phyloP scores from a whole-genome alignment of 1,140 invertebrate species.

The Aphidius gifuensis region DNA sequence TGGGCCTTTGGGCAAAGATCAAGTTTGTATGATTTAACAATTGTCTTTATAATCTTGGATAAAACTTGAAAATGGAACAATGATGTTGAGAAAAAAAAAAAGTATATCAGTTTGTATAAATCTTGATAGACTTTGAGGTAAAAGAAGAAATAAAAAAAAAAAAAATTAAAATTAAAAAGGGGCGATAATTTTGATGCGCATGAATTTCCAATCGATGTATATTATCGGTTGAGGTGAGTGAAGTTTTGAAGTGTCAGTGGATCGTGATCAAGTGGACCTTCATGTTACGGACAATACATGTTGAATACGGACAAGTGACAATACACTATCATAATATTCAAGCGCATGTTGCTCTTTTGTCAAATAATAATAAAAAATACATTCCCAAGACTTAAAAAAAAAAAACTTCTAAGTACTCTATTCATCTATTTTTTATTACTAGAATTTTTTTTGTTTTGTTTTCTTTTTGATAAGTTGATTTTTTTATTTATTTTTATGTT shows the following conservation, averaged over 20 bases:
- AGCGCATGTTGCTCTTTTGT: conserved; percentile 24
- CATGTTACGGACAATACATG: conserved; percentile 32
- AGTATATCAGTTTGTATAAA: conserved; percentile 18
- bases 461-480: not conserved
- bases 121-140: conserved; percentile 26
- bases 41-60: not conserved
- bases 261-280: conserved; percentile 39
- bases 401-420: not conserved
- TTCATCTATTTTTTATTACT: conserved; percentile 3
- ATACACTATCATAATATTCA: conserved; percentile 44
- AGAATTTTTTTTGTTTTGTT: conserved; percentile 12
- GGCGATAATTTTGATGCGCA: conserved; percentile 22
- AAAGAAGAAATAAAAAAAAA: not conserved
- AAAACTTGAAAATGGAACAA: conserved; percentile 3
- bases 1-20: too few species aligned
- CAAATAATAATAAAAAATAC: conserved; percentile 8
- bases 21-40: too few species aligned
- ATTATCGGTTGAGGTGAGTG: conserved; percentile 33
- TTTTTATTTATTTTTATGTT: conserved; percentile 6
- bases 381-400: not conserved
- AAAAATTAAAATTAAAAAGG: not conserved
- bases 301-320: conserved; percentile 46
- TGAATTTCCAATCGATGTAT: conserved; percentile 36
- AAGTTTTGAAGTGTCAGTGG: conserved; percentile 34
- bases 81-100: conserved; percentile 4